Evolutionary conservation across 2,113 vertebrate species (phyloP).

Genomic region (Toxotes chatareus): DNA sequence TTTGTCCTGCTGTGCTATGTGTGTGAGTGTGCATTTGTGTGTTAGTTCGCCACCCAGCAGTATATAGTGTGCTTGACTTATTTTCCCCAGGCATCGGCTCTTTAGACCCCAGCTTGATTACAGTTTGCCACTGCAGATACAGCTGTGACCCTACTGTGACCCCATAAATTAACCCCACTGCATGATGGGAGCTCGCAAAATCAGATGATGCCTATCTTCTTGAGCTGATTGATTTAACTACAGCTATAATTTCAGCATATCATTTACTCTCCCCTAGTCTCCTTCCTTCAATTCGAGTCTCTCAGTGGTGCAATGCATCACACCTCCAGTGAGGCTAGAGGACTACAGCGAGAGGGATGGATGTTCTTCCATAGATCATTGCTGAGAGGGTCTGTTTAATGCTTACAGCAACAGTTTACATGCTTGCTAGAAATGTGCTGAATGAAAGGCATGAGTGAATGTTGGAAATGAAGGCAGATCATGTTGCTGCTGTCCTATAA

Average conservation of each 20-base stretch:
- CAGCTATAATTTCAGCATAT: conserved; percentile 66
- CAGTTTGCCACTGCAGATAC: conserved; percentile 59
- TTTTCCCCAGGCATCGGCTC: conserved; percentile 31
- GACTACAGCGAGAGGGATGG: conserved; percentile 44
- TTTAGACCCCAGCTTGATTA: conserved; percentile 70
- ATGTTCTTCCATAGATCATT: conserved; percentile 56
- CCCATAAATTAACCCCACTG: conserved; percentile 70
- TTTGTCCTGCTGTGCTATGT: conserved; percentile 18
- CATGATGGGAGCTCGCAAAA: conserved; percentile 59
- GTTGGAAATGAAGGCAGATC: conserved; percentile 1
- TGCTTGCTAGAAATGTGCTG: conserved; percentile 33
- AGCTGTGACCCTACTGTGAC: conserved; percentile 72
- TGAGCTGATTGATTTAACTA: conserved; percentile 72
- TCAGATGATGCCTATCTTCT: conserved; percentile 68
- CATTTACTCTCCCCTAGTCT: conserved; percentile 58
- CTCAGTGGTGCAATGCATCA: conserved; percentile 71
- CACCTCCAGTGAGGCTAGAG: conserved; percentile 52
- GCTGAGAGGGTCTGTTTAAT: conserved; percentile 42
- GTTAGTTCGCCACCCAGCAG: conserved; percentile 29
- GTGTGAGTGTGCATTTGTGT: conserved; percentile 7
- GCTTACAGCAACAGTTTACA: conserved; percentile 48
- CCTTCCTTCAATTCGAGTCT: conserved; percentile 52
- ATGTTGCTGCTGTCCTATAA: not conserved
- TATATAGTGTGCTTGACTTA: conserved; percentile 66
- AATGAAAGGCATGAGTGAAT: not conserved